phyloP scores from a whole-genome alignment of 2,113 vertebrate genomes.

The Sinosuthora webbiana region DNA sequence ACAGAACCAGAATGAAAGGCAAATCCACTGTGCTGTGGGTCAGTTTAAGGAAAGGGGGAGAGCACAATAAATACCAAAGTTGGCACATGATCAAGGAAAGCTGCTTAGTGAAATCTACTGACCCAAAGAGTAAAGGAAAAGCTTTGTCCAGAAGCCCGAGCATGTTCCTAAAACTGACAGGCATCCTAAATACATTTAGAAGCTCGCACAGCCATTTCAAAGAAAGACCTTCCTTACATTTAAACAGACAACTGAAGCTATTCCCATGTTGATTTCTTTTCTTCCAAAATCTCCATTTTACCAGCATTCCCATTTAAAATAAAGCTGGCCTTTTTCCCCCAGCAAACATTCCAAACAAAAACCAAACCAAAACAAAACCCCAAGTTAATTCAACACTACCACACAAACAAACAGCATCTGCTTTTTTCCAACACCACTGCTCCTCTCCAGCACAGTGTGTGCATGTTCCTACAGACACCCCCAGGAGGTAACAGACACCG shows the following conservation, averaged over 20 bases:
- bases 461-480: not conserved
- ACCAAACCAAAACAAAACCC: not conserved
- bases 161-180: not conserved
- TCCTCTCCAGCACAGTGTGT: not conserved
- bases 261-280: not conserved
- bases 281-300: not conserved
- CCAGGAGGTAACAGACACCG: not conserved
- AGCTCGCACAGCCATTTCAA: not conserved
- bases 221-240: not conserved
- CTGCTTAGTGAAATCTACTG: slow-evolving; percentile 31
- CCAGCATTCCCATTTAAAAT: not conserved
- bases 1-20: not conserved
- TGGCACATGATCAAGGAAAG: slow-evolving; percentile 36
- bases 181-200: not conserved
- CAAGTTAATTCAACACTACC: not conserved
- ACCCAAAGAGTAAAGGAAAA: not conserved
- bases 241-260: not conserved
- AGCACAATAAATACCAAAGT: not conserved
- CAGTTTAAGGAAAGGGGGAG: not conserved
- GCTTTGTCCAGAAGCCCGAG: not conserved
- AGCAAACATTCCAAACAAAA: not conserved
- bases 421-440: not conserved
- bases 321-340: not conserved
- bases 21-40: not conserved
- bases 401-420: not conserved